Evolutionary conservation across 2,888 invertebrate species (phyloP).

Genomic region (Tachina lurida): DNA sequence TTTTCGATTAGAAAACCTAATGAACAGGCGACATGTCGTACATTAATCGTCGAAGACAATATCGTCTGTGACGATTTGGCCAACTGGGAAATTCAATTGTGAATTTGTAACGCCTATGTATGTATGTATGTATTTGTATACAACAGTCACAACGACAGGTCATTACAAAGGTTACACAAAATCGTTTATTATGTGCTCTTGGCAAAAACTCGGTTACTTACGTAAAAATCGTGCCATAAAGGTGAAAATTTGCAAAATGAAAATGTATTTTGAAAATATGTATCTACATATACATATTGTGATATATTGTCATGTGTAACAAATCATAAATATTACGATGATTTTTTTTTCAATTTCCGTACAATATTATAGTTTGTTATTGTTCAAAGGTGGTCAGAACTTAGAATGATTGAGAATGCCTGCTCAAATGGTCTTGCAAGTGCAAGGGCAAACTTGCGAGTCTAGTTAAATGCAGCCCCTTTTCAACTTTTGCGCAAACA

Average conservation of each 20-base stretch:
- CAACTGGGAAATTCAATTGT: slow-evolving; percentile 28
- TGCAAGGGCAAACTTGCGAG: too few species aligned
- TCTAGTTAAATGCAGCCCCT: too few species aligned
- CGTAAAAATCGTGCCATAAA: slow-evolving; percentile 23
- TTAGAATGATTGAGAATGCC: too few species aligned
- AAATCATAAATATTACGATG: slow-evolving; percentile 55
- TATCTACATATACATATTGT: background rate
- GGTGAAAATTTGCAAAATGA: slow-evolving; percentile 32
- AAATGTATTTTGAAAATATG: background rate
- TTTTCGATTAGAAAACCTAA: too few species aligned
- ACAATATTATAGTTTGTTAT: slow-evolving; percentile 20
- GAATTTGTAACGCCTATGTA: slow-evolving; percentile 29
- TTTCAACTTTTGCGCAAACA: too few species aligned
- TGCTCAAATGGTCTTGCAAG: too few species aligned
- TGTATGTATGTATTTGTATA: background rate
- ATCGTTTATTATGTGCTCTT: slow-evolving; percentile 59
- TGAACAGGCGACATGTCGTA: too few species aligned
- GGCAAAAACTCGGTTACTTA: slow-evolving; percentile 35
- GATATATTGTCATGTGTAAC: slow-evolving; percentile 19
- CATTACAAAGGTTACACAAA: slow-evolving; percentile 58
- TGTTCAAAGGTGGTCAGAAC: too few species aligned
- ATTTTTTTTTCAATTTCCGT: slow-evolving; percentile 11
- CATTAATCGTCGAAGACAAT: too few species aligned
- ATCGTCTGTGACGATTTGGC: too few species aligned
- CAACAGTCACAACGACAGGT: slow-evolving; percentile 53